Base-by-base conservation (phyloP, 2,113 vertebrate genomes). In the Bambusicola thoracicus region DNA sequence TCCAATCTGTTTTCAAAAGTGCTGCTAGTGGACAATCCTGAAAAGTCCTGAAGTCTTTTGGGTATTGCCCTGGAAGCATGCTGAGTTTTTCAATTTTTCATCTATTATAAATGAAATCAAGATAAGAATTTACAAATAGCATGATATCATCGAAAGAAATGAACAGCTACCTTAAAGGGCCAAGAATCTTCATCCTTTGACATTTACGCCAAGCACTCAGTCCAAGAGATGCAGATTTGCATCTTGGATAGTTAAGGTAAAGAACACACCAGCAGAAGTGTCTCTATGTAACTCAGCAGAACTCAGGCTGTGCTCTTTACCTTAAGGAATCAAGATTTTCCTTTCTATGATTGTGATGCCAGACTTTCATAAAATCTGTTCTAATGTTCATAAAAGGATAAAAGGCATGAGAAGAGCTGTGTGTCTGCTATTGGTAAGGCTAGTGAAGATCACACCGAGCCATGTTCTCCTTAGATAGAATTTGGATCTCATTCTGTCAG, bases 401-500 rank as follows among this genome's bases (percentile, higher is more conserved):
- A 78, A 79, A 68, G 29, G 38, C 34, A 32, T 27, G 58, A 53
- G n/a, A 88, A 86, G 62, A 88, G 25, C 53, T 91, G 88, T 74
- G 44, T 81, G 80, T 81, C 69, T 59, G 38, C 66, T 88, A 78
- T 32, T 81, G 69, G 74, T 88, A 88, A 73, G 80, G 59, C 73
- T 80, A 46, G 62, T 81, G 10, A 81, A 92, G 91, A 84, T 94
- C 69, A 90, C 69, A 73, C 2, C 6, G 46, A 55, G 55, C 48
- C 61, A 46, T 36, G 14, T 75, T 87, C 56, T 72, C 81, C 82
- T 87, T 40, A 77, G 49, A 34, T 48, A 63, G 67, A 48, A 82
- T 93, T 93, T 79, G 92, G 56, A 81, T 78, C 38, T 38, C 76
- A 62, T 88, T 82, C 76, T 90, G 15, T 78, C 68, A 88, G 87